These are phyloP conservation scores for Tragelaphus strepsiceros DNA, from an alignment of 2,113 vertebrate species.

Conservation along the genomic window DNA sequence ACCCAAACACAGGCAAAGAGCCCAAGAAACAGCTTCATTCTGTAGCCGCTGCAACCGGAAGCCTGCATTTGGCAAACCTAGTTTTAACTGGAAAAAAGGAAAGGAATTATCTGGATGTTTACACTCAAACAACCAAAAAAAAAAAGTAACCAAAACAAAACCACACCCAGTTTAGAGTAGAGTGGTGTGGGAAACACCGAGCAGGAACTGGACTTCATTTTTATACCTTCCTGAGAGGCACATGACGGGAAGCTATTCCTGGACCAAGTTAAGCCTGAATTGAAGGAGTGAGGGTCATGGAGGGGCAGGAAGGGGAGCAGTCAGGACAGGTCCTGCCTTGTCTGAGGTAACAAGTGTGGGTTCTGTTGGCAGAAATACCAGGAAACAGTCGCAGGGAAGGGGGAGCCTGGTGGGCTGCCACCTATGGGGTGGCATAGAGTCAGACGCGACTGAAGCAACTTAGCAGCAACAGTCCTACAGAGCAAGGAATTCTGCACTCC, in stretches of 20 bases:
- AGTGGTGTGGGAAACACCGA: not conserved
- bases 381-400: not conserved
- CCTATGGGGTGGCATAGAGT: too few relatives aligned
- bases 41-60: not conserved
- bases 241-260: constrained; percentile 47
- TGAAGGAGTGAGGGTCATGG: not conserved
- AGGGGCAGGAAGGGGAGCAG: not conserved
- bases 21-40: not conserved
- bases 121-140: not conserved
- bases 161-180: not conserved
- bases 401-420: too few relatives aligned
- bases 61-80: not conserved
- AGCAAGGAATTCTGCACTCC: not conserved
- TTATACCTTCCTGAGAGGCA: constrained; percentile 48
- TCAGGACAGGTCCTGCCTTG: not conserved
- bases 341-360: not conserved
- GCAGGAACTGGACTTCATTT: constrained; percentile 26
- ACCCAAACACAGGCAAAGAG: not conserved
- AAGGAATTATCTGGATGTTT: not conserved
- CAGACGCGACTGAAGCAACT: too few relatives aligned
- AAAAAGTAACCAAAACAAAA: not conserved
- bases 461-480: not conserved
- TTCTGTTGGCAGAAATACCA: not conserved
- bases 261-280: not conserved
- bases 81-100: not conserved